Evolutionary conservation across 2,113 vertebrate genomes (phyloP).

Genomic region (Toxotes chatareus): DNA sequence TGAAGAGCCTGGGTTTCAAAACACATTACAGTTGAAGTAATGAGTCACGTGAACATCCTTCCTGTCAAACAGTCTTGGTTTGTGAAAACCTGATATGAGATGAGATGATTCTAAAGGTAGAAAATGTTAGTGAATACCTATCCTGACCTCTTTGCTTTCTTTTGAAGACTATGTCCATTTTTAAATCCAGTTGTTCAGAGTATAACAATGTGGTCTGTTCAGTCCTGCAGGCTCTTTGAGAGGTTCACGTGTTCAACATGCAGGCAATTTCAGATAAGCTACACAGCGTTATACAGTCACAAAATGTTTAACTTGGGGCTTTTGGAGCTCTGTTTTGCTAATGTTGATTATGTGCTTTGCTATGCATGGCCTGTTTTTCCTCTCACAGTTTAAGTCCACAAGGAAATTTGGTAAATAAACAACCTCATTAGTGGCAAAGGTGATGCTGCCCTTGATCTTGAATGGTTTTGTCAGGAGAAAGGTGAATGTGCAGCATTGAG

Average conservation of each 20-base stretch:
- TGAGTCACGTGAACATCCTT: not conserved
- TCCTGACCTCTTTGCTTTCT: not conserved
- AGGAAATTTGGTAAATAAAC: constrained; percentile 80
- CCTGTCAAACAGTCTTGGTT: not conserved
- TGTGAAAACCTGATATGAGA: constrained; percentile 1
- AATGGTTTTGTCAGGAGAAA: constrained; percentile 65
- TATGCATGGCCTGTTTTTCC: constrained; percentile 71
- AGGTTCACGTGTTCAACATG: constrained; percentile 34
- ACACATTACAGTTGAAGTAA: not conserved
- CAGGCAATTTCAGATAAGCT: constrained; percentile 36
- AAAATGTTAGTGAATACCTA: not conserved
- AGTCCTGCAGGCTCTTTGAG: constrained; percentile 31
- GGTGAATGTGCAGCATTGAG: constrained; percentile 56
- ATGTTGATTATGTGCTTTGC: constrained; percentile 68
- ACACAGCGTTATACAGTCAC: constrained; percentile 24
- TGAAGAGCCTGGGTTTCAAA: not conserved
- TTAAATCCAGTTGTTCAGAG: not conserved
- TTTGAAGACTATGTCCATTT: constrained; percentile 30
- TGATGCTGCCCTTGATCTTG: constrained; percentile 76
- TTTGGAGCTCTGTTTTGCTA: constrained; percentile 53
- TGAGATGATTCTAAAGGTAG: not conserved
- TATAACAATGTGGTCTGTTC: constrained; percentile 29
- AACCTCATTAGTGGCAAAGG: constrained; percentile 78
- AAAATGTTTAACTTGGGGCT: constrained; percentile 43
- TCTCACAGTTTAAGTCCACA: constrained; percentile 58